Evolutionary conservation across 2,113 vertebrate genomes (phyloP), one percentile per base, ranked within the genome.

Genomic region (Perca schrenkii): DNA sequence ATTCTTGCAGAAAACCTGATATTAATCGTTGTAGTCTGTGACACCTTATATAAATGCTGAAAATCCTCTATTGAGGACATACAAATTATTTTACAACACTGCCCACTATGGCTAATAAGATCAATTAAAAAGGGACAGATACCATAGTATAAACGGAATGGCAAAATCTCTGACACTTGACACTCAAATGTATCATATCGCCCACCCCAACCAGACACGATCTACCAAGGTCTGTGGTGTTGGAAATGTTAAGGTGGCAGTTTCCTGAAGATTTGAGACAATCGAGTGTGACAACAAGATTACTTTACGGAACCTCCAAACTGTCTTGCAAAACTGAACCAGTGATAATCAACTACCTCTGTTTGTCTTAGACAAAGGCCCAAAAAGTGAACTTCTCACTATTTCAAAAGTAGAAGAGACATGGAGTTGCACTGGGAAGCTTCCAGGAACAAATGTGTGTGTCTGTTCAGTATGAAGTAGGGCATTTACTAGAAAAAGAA

Each of bases 361-460:
- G 54, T 80, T 81, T 47, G 54, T 82, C 53, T 78, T 49, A 17
- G 36, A 79, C 68, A 46, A 34, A 79, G 52, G 43, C 40, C 17
- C 21, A 46, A 7, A 72, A 54, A 47, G 40, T 57, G 52, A 66
- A 69, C 50, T 67, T 54, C 77, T 56, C 31, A 60, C 31, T 15
- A 28, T 70, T 43, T 85, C 40, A 69, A 66, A 72, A 68, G 64
- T 16, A 69, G 49, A 64, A 56, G 74, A 70, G 79, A 68, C 67
- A 36, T 14, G 4, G 68, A 70, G 77, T 61, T 61, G n/a, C 43
- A 76, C 47, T 85, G 73, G 25, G 68, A 17, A 52, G 47, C 43
- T 83, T 88, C 86, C 84, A 86, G 82, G 86, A 83, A 90, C 68
- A 85, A 86, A 69, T 85, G 77, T 71, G 70, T 74, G 50, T 52